Evolutionary conservation across 2,888 invertebrate species (phyloP), one percentile per base, ranked within the genome.

Genomic region (Salticus scenicus): DNA sequence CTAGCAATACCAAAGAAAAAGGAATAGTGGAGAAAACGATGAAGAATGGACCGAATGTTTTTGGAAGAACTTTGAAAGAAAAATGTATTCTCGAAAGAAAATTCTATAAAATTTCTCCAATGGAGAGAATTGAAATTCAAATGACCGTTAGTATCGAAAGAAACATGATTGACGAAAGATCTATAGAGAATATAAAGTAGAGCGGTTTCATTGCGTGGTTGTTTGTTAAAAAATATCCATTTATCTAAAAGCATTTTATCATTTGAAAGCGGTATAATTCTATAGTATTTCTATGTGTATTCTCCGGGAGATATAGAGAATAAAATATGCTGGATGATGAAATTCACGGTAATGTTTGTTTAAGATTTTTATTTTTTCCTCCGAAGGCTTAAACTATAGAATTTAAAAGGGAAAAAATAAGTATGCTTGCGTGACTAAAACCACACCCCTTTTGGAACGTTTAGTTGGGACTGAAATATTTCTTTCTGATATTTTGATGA

Each of bases 171-270:
- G 57, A 24, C 57, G 24, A 57, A 57, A 17, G 57, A 24, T 57
- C 57, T 20, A 57, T 57, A 4, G 57, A 24, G 57, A 57, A 57
- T 57, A 57, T 57, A 57, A 57, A 57, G 24, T 24, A 17, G 57
- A 20, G 7, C 24, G 20, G 57, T 17, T 57, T 24, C 57, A 57
- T 57, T 57, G 24, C 2, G 57, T 24, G 24, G 57, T 57, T 57
- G 20, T 57, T 24, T 57, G 57, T 57, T 57, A 24, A 57, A 57
- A 37, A 47, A 47, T 47, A 47, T 47, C 42, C 42, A 47, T 47
- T 47, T 47, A 47, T 47, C 42, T 47, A 47, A 47, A 47, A 47
- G 42, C 42, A 47, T 47, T 47, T 17, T 17, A 14, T 47, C 42
- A 47, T 47, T 47, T 47, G 2, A 17, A 47, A 47, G 14, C 10